These are phyloP conservation scores for Acrobasis consociella DNA, from an alignment of 2,888 invertebrate species.

Conservation along the genomic window DNA sequence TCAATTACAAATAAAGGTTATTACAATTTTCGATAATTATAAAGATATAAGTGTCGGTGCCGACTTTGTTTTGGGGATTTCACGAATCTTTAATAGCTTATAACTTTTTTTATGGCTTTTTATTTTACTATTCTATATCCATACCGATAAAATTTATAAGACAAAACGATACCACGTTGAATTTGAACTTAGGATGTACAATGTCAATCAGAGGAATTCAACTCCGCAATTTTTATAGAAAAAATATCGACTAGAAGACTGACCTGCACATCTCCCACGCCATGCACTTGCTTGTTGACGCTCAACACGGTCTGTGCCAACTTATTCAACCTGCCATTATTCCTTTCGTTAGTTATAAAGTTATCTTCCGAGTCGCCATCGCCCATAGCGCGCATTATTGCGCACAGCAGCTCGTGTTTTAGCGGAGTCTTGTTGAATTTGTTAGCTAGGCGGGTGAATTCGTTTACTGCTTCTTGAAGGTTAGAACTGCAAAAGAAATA, in stretches of 20 bases:
- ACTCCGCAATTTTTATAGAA: too few species aligned
- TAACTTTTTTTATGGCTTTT: too few species aligned
- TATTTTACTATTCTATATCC: too few species aligned
- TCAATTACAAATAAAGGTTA: too few species aligned
- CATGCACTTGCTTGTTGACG: conserved; percentile 61
- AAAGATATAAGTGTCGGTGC: too few species aligned
- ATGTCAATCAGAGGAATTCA: too few species aligned
- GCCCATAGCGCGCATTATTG: conserved; percentile 54
- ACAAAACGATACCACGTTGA: too few species aligned
- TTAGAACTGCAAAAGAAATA: conserved; percentile 57
- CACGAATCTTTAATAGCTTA: too few species aligned
- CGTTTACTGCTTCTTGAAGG: conserved; percentile 78
- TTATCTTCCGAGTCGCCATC: conserved; percentile 61
- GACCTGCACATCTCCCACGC: conserved; percentile 68
- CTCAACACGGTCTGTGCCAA: conserved; percentile 57
- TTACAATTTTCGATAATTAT: too few species aligned
- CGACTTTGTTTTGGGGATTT: too few species aligned
- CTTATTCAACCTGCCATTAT: conserved; percentile 51
- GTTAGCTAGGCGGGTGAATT: conserved; percentile 73
- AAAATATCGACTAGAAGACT: conserved; percentile 4
- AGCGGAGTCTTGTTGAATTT: conserved; percentile 84
- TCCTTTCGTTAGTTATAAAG: conserved; percentile 56
- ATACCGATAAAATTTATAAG: too few species aligned
- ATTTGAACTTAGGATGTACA: too few species aligned
- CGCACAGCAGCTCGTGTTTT: conserved; percentile 84